Base-by-base conservation (phyloP, 2,888 invertebrate species). In the Phorcus lineatus region DNA sequence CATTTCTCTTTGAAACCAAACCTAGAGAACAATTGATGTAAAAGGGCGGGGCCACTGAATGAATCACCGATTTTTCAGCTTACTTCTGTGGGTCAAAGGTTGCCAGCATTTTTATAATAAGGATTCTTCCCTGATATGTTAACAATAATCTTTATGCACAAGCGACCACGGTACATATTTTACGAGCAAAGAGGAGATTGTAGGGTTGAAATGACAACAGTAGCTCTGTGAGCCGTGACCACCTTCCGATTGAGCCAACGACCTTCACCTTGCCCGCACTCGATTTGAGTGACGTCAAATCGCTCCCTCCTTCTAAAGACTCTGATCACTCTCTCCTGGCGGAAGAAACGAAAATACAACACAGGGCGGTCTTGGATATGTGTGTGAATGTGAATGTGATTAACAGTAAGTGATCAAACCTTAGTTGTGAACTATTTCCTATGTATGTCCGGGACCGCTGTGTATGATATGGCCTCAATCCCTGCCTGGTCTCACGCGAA, bases 401-500 rank as follows among this genome's bases (percentile, higher is more conserved):
- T 24, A 28, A 62, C 62, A 62, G 62, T 28, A 62, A 62, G 24
- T 62, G 28, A 62, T 13, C 28, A 62, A 11, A 62, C 28, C 28
- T 2, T 62, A 4, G 62, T 24, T 24, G 62, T 62, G 62, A 62
- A 62, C 28, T 28, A 62, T 24, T 47, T 62, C 62, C 28, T 75
- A 77, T 81, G 22, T 77, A 78, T 81, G 81, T 82, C 83, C 74
- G 80, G 80, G 47, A 47, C 11, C 47, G 47, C 47, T n/a, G 19
- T 80, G 40, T 80, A 83, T 62, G 85, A 85, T 66, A 83, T 86
- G 82, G 85, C 86, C 79, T 85, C 85, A 54, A 80, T 86, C 55
- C 85, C 87, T 57, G 81, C 80, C 76, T 89, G 90, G 89, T 86
- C 86, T 79, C 83, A 80, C 79, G 84, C 62, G 62, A 62, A 28